These are phyloP conservation scores for Pardalotus punctatus DNA, from an alignment of 2,113 vertebrate species.

Conservation along the genomic window DNA sequence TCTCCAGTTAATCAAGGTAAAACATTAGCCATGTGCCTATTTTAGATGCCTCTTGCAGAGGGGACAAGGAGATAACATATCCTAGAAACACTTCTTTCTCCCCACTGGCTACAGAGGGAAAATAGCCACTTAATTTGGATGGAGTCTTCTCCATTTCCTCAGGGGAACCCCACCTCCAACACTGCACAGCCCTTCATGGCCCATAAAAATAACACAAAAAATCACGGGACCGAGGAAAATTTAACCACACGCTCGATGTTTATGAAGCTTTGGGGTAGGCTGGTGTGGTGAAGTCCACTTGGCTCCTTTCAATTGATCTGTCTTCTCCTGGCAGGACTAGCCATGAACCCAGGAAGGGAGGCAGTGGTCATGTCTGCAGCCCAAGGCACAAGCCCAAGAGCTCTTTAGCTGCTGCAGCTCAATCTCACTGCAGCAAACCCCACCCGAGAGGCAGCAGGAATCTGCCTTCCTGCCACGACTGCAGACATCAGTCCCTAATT, in stretches of 20 bases:
- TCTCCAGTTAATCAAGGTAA: neutral
- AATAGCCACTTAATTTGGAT: neutral
- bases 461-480: neutral
- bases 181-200: neutral
- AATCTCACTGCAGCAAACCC: neutral
- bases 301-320: neutral
- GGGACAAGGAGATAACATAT: neutral
- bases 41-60: neutral
- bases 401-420: neutral
- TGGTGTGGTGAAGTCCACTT: neutral
- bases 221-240: neutral
- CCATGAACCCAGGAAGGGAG: neutral
- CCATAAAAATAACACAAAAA: neutral
- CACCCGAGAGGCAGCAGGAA: neutral
- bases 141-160: neutral
- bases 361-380: neutral
- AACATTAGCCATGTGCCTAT: neutral
- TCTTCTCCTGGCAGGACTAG: neutral
- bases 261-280: neutral
- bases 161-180: neutral
- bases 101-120: neutral
- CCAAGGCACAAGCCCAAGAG: neutral
- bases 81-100: neutral
- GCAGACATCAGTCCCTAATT: neutral
- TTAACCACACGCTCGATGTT: neutral